Evolutionary conservation across 2,113 vertebrate genomes (phyloP).

Genomic region (Chloropsis hardwickii): DNA sequence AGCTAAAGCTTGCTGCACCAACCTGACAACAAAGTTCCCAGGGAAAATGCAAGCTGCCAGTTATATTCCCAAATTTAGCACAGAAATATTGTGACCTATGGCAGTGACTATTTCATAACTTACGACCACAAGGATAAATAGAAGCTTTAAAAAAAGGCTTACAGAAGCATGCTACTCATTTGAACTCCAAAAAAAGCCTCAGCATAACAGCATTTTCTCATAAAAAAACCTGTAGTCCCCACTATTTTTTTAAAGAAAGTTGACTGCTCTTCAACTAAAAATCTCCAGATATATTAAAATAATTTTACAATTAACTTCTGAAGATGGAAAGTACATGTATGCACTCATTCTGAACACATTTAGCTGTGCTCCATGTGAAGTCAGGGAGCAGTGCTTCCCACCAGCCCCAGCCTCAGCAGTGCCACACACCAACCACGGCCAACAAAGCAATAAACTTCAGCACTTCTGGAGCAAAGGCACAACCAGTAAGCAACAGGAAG

Average conservation of each 20-base stretch:
- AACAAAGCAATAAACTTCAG: neutral
- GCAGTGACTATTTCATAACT: constrained; percentile 41
- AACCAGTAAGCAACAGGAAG: neutral
- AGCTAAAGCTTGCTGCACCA: neutral
- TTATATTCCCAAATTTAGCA: constrained; percentile 50
- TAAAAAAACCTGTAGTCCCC: neutral
- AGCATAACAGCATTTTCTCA: neutral
- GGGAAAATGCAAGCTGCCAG: constrained; percentile 22
- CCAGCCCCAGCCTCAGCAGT: neutral
- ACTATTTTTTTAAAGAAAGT: neutral
- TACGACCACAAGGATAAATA: constrained; percentile 32
- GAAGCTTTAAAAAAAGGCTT: neutral
- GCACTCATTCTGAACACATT: neutral
- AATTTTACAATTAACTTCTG: neutral
- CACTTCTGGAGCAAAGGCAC: neutral
- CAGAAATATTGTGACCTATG: constrained; percentile 20
- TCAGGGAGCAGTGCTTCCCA: neutral
- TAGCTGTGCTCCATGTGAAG: neutral
- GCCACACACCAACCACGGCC: rapidly evolving
- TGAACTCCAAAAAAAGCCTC: neutral
- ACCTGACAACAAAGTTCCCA: neutral
- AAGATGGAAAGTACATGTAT: neutral
- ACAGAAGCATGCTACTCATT: neutral
- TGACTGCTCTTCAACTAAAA: neutral
- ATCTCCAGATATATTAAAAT: neutral